These are phyloP conservation scores for Trichomalopsis sarcophagae DNA, from an alignment of 1,140 invertebrate species.

Conservation along the genomic window DNA sequence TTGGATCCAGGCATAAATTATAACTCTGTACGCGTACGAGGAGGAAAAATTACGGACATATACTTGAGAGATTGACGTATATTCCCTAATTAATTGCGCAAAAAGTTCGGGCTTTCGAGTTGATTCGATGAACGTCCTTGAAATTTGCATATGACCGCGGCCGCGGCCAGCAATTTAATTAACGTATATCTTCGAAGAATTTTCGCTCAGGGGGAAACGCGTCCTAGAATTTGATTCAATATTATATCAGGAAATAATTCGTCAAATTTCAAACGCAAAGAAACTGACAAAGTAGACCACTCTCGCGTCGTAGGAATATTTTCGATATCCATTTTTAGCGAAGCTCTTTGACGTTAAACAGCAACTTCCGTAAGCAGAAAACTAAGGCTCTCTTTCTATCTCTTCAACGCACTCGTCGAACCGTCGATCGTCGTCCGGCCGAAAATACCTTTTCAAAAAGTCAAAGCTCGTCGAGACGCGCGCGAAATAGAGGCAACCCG, in stretches of 20 bases:
- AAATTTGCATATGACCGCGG: background rate
- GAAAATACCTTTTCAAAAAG: constrained; percentile 12
- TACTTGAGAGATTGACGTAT: background rate
- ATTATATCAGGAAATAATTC: background rate
- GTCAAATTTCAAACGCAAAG: background rate
- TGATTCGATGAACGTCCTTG: background rate
- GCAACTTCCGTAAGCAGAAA: no score
- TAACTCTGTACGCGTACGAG: no score
- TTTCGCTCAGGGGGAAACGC: background rate
- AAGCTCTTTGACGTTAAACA: no score
- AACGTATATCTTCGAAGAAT: background rate
- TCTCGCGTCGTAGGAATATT: no score
- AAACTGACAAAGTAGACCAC: no score
- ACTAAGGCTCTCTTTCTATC: no score
- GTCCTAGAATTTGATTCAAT: background rate
- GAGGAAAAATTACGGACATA: no score
- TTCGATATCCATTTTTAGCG: no score
- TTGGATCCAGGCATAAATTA: no score
- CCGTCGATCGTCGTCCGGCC: background rate
- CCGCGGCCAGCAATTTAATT: background rate
- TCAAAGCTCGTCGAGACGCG: background rate
- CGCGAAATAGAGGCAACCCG: constrained; percentile 21
- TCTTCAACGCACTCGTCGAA: background rate
- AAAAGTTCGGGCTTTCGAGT: background rate
- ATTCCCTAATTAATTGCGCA: no score